Percentiles rank a stretch among this genome's conserved stretches.
phyloP scores from a whole-genome alignment of 2,797 vertebrate species.

The Clarias pachynema region DNA sequence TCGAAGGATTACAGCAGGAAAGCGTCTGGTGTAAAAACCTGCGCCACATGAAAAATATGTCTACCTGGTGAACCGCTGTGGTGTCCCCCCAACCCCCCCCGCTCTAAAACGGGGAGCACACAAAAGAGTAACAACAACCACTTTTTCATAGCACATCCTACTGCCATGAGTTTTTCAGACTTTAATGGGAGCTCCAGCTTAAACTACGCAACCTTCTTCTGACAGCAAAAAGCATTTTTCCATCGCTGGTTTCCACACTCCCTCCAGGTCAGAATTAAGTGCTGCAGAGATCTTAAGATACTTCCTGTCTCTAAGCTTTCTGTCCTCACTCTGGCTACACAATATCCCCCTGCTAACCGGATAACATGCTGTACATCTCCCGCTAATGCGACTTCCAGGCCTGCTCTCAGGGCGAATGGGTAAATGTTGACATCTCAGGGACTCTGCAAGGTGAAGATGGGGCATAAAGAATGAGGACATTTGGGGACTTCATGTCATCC shows the following conservation, averaged over 20 bases:
- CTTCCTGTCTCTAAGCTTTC: constrained; percentile 35
- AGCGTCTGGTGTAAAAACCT: too few species aligned
- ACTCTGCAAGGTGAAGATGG: constrained; percentile 32
- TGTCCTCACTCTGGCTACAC: constrained; percentile 15
- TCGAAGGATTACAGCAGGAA: too few species aligned
- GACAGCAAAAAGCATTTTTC: constrained; percentile 27
- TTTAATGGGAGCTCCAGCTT: constrained; percentile 4
- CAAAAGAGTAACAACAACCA: too few species aligned
- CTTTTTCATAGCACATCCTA: not conserved
- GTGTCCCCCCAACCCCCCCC: too few species aligned
- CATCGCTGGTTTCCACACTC: constrained; percentile 31
- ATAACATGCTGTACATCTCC: constrained; percentile 41
- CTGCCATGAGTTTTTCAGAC: not conserved
- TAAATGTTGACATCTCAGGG: not conserved
- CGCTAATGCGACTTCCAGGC: constrained; percentile 40
- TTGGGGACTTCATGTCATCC: not conserved
- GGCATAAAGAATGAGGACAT: constrained; percentile 43
- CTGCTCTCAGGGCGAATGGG: constrained; percentile 8
- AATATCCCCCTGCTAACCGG: constrained; percentile 24
- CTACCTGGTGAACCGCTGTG: too few species aligned
- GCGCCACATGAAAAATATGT: too few species aligned
- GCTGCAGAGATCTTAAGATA: constrained; percentile 44
- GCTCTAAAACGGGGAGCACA: too few species aligned
- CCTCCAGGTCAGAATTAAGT: constrained; percentile 32
- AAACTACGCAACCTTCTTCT: not conserved